Base-by-base conservation (phyloP, 2,888 invertebrate genomes). In the Toxonevra muliebris region DNA sequence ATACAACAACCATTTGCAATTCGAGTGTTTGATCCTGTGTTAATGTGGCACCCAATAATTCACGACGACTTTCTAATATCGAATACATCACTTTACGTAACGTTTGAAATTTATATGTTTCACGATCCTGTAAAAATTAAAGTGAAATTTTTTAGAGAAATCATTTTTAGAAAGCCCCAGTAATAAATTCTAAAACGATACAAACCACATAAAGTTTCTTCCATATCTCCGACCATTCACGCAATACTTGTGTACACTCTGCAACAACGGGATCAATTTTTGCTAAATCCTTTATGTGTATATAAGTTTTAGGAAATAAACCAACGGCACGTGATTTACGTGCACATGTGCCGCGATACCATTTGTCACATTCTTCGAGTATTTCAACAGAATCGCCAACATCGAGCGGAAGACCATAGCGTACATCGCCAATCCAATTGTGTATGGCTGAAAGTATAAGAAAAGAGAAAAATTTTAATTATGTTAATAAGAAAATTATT, bases 201-300 rank as follows among this genome's bases (percentile, higher is more conserved):
- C 91, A 87, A 86, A 96, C 96, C 89, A 96, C 93, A 88, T 93
- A 97, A 57, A 96, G 89, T 75, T 91, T 91, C 82, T 96, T 96
- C 97, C 97, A 97, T 73, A 95, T 91, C 74, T 92, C 88, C 15
- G 93, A 93, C 97, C 97, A 97, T 90, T 97, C 97, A 80, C 96
- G 87, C 55, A 97, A 87, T 0, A 96, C 96, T 73, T 94, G 91
- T 0, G 95, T 94, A 64, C 96, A 95, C 87, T 97, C 97, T 62
- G 92, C 89, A 1, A 96, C 94, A n/a, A 96, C 90, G 0, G 94
- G 91, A 86, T 97, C 97, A 78, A 95, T 95, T 75, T 94, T 88
- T 13, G 95, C 89, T 69, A 95, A 92, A 77, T 94, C 95, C 83
- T 94, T 93, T 75, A 95, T 94, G 63, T 94, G 90, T 76, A 95